phyloP scores from a whole-genome alignment of 2,888 invertebrate species.

The Megalurothrips usitatus region DNA sequence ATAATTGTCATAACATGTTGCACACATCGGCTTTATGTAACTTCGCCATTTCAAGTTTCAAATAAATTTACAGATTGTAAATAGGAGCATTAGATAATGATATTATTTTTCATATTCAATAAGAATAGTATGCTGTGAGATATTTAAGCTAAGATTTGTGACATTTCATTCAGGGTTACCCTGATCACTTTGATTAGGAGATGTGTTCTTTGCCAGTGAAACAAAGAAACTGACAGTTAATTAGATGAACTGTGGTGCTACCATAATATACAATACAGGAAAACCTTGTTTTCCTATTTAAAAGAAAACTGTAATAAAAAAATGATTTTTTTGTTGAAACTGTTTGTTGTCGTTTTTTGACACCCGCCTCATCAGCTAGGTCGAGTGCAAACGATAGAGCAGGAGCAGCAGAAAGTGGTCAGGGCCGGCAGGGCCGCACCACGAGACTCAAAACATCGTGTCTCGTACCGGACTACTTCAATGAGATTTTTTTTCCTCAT shows the following conservation, averaged over 20 bases:
- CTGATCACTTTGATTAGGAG: background rate
- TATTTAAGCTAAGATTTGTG: background rate
- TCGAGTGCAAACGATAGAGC: no score
- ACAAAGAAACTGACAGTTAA: conserved; percentile 2
- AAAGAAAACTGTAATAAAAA: background rate
- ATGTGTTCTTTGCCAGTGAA: conserved; percentile 3
- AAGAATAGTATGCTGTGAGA: background rate
- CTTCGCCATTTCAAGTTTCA: no score
- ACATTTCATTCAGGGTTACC: background rate
- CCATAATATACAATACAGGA: background rate
- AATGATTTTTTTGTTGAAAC: background rate
- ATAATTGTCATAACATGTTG: no score
- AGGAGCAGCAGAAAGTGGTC: no score
- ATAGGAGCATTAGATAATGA: background rate
- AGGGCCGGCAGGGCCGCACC: no score
- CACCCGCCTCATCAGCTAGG: background rate
- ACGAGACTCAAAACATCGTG: no score
- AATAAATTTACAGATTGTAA: background rate
- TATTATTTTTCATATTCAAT: conserved; percentile 16
- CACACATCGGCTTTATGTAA: no score
- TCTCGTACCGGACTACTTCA: no score
- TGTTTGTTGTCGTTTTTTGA: background rate
- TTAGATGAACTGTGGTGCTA: conserved; percentile 7
- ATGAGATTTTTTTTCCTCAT: no score
- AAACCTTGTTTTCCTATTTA: background rate